Conservation (phyloP, 2,888 invertebrate genomes). For the Pristionchus exspectatus region DNA sequence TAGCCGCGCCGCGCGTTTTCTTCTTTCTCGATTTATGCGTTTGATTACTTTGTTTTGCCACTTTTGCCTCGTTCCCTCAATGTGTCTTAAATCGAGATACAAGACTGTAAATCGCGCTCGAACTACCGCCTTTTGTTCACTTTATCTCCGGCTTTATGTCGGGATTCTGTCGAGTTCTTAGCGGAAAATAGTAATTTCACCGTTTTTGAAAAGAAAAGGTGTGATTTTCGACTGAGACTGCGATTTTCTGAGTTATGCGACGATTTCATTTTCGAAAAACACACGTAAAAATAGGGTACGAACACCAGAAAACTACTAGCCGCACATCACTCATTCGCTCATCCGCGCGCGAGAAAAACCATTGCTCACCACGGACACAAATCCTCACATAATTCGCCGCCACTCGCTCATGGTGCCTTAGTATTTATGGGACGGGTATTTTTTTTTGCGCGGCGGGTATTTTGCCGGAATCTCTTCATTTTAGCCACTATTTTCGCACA, state of each 20-base stretch:
- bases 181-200: no score
- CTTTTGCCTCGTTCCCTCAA: background rate
- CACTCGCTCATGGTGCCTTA: background rate
- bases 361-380: background rate
- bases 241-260: background rate
- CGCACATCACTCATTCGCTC: background rate
- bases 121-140: background rate
- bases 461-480: no score
- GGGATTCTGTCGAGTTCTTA: no score
- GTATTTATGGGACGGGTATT: background rate
- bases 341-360: background rate
- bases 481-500: background rate
- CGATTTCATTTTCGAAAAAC: background rate
- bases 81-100: background rate
- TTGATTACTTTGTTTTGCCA: slow-evolving; percentile 42
- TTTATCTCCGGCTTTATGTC: background rate
- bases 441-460: background rate
- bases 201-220: background rate
- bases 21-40: slow-evolving; percentile 6
- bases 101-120: background rate
- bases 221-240: no score
- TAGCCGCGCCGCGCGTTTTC: slow-evolving; percentile 17
- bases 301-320: background rate
- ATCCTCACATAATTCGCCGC: background rate
- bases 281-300: background rate